Evolutionary conservation across 2,113 vertebrate species (phyloP).

Genomic region (Mormyrus lacerda): DNA sequence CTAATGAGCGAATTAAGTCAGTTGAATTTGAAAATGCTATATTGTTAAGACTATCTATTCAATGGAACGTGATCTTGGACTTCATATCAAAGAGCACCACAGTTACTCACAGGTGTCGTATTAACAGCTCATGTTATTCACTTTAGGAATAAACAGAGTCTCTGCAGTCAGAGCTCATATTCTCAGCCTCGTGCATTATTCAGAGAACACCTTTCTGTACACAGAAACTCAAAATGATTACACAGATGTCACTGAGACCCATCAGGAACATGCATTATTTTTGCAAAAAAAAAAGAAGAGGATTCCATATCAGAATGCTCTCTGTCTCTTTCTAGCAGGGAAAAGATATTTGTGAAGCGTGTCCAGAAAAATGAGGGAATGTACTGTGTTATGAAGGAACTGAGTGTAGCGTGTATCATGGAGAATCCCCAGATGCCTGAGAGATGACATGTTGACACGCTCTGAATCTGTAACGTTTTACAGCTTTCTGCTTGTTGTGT

Average conservation of each 20-base stretch:
- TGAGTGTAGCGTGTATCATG: background rate
- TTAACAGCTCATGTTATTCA: conserved; percentile 1
- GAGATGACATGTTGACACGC: background rate
- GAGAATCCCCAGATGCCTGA: background rate
- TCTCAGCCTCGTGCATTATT: background rate
- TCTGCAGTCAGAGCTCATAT: background rate
- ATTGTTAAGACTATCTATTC: background rate
- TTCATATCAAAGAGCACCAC: background rate
- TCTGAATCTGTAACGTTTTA: background rate
- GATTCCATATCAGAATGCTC: background rate
- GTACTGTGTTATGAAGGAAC: background rate
- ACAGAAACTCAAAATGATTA: background rate
- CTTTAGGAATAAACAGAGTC: background rate
- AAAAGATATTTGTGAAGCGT: background rate
- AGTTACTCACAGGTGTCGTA: background rate
- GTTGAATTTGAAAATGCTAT: background rate
- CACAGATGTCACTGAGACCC: background rate
- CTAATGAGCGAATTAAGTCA: background rate
- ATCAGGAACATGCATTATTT: background rate
- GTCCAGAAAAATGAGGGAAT: background rate
- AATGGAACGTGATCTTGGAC: background rate
- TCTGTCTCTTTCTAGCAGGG: background rate
- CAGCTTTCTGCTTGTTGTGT: background rate
- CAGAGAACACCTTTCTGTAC: background rate
- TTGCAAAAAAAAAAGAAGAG: background rate